Evolutionary conservation across 2,113 vertebrate genomes (phyloP), one percentile per base, ranked within the genome.

Genomic region (Tyrannus savana): DNA sequence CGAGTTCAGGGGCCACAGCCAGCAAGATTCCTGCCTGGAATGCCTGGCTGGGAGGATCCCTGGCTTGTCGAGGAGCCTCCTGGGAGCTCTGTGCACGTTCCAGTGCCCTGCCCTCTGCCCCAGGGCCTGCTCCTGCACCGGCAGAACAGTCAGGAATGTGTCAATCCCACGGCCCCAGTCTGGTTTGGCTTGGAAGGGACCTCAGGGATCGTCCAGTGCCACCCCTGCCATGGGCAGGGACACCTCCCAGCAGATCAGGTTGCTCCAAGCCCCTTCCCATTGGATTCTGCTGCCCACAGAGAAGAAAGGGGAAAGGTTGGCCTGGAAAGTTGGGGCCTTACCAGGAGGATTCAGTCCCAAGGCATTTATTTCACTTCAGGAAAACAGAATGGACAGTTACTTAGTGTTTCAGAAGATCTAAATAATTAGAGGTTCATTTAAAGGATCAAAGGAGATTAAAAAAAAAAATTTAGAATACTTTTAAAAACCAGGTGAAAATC

Each of bases 261-360:
- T 53, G 62, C 46, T 60, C 46, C 77, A 6, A 60, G 59, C 27
- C 33, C 19, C 0, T 1, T 42, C 35, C 49, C 14, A 28, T 10
- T 19, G 58, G 39, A 8, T 11, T 52, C 55, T 53, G 42, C n/a
- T 53, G 58, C 55, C 42, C 71, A 41, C 19, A 21, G 42, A 19
- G 37, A n/a, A 30, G 74, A 19, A 55, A 55, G 12, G 41, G 12
- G 33, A 24, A 19, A 27, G 33, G 10, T 28, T 72, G 60, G 56
- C 64, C 73, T 72, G 80, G 47, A 39, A 79, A 9, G 28, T 0
- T 52, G 18, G 24, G 73, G 28, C 16, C 0, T 1, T 37, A 1
- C 3, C 39, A 58, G 55, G 33, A 71, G 58, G 62, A 42, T 49
- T 33, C 73, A 50, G 37, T 50, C 35, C 39, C 62, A 3, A 82